These are phyloP conservation scores for Altica lythri DNA, from an alignment of 2,888 invertebrate genomes.

Conservation along the genomic window DNA sequence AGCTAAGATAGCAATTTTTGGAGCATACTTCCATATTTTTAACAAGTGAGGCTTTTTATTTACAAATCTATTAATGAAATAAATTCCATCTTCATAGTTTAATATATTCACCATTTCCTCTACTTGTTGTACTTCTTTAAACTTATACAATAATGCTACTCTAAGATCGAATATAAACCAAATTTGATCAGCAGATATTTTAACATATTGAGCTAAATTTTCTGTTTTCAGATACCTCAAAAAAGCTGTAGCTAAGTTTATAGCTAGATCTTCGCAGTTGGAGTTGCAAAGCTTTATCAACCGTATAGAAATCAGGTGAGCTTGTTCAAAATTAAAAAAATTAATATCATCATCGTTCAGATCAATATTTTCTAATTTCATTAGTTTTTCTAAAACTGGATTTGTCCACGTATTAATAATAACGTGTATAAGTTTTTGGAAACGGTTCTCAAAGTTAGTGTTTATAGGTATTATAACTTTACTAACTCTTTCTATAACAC, in stretches of 20 bases:
- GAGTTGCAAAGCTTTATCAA: slow-evolving; percentile 65
- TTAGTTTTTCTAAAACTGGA: slow-evolving; percentile 46
- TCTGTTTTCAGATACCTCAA: slow-evolving; percentile 51
- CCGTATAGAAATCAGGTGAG: slow-evolving; percentile 62
- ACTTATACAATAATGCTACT: slow-evolving; percentile 63
- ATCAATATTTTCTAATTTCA: slow-evolving; percentile 45
- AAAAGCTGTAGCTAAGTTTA: slow-evolving; percentile 62
- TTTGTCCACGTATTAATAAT: slow-evolving; percentile 53
- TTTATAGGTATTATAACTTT: slow-evolving; percentile 43
- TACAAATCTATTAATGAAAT: slow-evolving; percentile 60
- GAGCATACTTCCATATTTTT: slow-evolving; percentile 62
- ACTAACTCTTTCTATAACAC: slow-evolving; percentile 48
- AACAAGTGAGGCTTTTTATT: slow-evolving; percentile 58
- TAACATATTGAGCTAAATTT: slow-evolving; percentile 45
- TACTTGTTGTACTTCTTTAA: slow-evolving; percentile 60
- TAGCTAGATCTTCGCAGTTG: slow-evolving; percentile 65
- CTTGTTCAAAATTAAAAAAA: slow-evolving; percentile 63
- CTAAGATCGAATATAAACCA: slow-evolving; percentile 65
- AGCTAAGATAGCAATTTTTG: slow-evolving; percentile 61
- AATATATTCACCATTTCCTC: slow-evolving; percentile 61
- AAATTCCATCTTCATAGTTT: slow-evolving; percentile 60
- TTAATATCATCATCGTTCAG: slow-evolving; percentile 55
- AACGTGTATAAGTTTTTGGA: slow-evolving; percentile 51
- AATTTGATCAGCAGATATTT: slow-evolving; percentile 58
- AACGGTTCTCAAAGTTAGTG: slow-evolving; percentile 46